Percentiles rank a stretch among this genome's conserved stretches.
phyloP scores from a whole-genome alignment of 1,140 invertebrate genomes.

The fruit fly (Drosophila melanogaster) region DNA sequence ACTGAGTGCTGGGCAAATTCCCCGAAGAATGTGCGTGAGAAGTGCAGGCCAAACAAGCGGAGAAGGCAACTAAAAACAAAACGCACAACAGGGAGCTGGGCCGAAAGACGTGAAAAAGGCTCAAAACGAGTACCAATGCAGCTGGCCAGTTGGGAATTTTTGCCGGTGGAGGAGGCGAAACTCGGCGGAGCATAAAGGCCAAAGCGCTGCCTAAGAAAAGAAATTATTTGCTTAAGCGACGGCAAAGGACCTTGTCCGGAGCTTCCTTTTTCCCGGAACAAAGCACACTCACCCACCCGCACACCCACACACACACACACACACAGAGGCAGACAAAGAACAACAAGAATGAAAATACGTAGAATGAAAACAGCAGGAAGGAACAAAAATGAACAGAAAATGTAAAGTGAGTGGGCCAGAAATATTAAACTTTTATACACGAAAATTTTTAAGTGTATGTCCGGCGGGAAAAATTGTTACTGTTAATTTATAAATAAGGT shows the following conservation, averaged over 20 bases:
- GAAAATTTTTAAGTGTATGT: conserved; percentile 75
- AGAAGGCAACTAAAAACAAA: conserved; percentile 61
- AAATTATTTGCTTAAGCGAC: conserved; percentile 80
- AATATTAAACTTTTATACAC: conserved; percentile 71
- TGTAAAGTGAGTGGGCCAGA: conserved; percentile 30
- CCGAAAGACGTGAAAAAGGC: conserved; percentile 18
- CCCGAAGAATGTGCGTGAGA: conserved; percentile 65
- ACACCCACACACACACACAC: conserved; percentile 15
- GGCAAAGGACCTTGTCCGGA: conserved; percentile 67
- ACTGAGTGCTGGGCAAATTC: conserved; percentile 69
- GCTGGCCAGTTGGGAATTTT: conserved; percentile 37
- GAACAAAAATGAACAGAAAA: conserved; percentile 10
- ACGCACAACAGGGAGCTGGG: conserved; percentile 62
- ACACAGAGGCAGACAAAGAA: conserved; percentile 26
- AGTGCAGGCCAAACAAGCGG: conserved; percentile 72
- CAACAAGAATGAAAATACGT: conserved; percentile 41
- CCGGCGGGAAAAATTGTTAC: conserved; percentile 77
- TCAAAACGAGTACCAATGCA: conserved; percentile 32
- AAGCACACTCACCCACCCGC: conserved; percentile 24
- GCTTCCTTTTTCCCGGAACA: conserved; percentile 52
- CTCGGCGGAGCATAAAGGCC: conserved; percentile 64
- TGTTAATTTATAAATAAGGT: conserved; percentile 81
- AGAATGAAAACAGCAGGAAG: conserved; percentile 22
- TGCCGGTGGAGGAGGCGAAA: conserved; percentile 12
- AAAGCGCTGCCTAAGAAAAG: conserved; percentile 67